These are phyloP conservation scores for Rhamnusium bicolor DNA, from an alignment of 2,888 invertebrate genomes.

Conservation along the genomic window DNA sequence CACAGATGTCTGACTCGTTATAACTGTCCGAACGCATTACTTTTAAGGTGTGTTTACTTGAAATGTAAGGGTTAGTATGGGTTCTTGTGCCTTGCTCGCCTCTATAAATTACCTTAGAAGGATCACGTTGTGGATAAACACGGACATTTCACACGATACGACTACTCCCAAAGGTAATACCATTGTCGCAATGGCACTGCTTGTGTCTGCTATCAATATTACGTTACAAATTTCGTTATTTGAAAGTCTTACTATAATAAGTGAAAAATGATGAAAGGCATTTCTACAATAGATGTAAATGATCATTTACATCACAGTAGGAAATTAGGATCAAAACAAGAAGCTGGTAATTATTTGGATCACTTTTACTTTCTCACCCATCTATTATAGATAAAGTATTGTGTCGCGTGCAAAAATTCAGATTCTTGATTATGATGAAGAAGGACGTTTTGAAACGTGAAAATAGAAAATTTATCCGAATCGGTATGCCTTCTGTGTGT, in stretches of 20 bases:
- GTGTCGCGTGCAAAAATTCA: too few relatives aligned
- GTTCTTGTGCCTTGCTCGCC: constrained; percentile 14
- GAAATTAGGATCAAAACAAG: too few relatives aligned
- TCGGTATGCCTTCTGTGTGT: too few relatives aligned
- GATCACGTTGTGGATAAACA: constrained; percentile 45
- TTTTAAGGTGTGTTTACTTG: constrained; percentile 37
- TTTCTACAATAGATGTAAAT: too few relatives aligned
- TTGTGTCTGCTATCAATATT: constrained; percentile 33
- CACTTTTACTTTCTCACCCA: too few relatives aligned
- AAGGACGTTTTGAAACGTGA: too few relatives aligned
- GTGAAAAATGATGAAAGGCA: too few relatives aligned
- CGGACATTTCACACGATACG: constrained; percentile 40
- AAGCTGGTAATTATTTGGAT: too few relatives aligned
- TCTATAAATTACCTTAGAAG: constrained; percentile 39
- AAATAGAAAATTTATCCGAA: too few relatives aligned
- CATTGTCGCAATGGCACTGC: constrained; percentile 38
- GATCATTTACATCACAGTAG: too few relatives aligned
- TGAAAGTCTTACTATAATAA: background rate
- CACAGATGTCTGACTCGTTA: constrained; percentile 19
- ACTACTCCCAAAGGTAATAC: constrained; percentile 42
- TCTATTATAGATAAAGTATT: too few relatives aligned
- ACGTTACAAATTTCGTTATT: constrained; percentile 16
- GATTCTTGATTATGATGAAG: too few relatives aligned
- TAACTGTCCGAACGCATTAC: constrained; percentile 41
- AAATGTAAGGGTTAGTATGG: constrained; percentile 25